phyloP scores from a whole-genome alignment of 2,113 vertebrate genomes.

The Lepus europaeus region DNA sequence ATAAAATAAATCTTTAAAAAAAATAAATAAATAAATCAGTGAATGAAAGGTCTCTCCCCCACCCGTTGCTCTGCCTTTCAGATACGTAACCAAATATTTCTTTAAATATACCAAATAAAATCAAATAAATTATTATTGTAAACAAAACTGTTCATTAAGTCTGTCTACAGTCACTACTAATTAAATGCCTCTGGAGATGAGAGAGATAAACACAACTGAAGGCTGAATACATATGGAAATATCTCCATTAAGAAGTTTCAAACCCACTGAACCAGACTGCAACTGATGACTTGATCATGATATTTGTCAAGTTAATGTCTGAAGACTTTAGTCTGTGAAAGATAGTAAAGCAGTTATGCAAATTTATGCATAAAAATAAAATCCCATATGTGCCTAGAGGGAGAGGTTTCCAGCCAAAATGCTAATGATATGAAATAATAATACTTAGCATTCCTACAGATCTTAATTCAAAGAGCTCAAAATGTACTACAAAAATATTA shows the following conservation, averaged over 20 bases:
- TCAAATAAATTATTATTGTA: neutral
- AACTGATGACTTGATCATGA: conserved; percentile 58
- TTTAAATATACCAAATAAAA: no score
- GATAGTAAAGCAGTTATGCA: conserved; percentile 73
- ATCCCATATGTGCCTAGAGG: conserved; percentile 69
- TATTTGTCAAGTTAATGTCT: conserved; percentile 77
- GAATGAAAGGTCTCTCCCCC: no score
- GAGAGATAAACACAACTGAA: neutral
- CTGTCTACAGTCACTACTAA: neutral
- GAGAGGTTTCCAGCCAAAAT: conserved; percentile 74
- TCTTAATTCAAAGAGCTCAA: conserved; percentile 68
- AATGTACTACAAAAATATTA: conserved; percentile 61
- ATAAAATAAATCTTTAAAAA: no score
- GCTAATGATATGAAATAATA: conserved; percentile 67
- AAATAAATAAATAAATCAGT: no score
- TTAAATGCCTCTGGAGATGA: neutral
- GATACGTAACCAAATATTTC: no score
- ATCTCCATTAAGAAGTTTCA: conserved; percentile 62
- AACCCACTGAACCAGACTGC: conserved; percentile 21
- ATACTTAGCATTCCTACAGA: conserved; percentile 61
- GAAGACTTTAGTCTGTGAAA: conserved; percentile 69
- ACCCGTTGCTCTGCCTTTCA: no score
- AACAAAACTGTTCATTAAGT: conserved; percentile 29
- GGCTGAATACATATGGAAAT: conserved; percentile 29
- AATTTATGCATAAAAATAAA: conserved; percentile 81